Conservation (phyloP, 2,113 vertebrate species). For the Bucco capensis region DNA sequence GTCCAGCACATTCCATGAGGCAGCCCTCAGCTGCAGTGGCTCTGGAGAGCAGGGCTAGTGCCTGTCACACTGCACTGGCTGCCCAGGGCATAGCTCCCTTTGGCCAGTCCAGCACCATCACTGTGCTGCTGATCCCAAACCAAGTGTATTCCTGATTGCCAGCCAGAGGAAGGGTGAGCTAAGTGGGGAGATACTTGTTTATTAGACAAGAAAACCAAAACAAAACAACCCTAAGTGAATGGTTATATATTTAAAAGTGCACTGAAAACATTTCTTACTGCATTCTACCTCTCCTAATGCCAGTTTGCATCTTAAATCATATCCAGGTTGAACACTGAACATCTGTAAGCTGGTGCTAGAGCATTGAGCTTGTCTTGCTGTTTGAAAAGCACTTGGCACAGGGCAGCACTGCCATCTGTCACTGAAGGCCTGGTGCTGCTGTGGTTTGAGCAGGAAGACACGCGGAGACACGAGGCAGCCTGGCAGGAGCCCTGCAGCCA, state of each 20-base stretch:
- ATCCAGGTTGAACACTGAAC: constrained; percentile 37
- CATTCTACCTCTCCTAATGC: not conserved
- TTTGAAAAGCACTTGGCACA: constrained; percentile 44
- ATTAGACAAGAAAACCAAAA: constrained; percentile 31
- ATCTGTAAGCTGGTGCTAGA: not conserved
- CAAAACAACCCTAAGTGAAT: constrained; percentile 19
- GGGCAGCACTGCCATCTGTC: not conserved
- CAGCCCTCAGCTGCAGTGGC: not conserved
- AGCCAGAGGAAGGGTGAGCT: constrained; percentile 5
- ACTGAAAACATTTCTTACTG: constrained; percentile 26
- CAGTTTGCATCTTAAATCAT: not conserved
- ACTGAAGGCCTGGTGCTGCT: not conserved
- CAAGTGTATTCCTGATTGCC: not conserved
- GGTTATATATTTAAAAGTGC: constrained; percentile 36
- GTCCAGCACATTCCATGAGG: not conserved
- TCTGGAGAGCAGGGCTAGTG: not conserved
- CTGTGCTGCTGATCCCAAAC: not conserved
- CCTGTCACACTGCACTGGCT: not conserved
- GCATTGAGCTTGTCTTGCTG: not conserved
- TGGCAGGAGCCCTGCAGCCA: not conserved
- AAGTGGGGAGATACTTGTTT: not conserved
- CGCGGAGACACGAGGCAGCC: not conserved
- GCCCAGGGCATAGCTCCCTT: not conserved
- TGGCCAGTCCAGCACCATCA: not conserved
- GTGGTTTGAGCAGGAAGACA: not conserved